Percentiles rank a stretch among this genome's conserved stretches.
phyloP scores from a whole-genome alignment of 1,140 invertebrate species.

The Melanaphis sacchari region DNA sequence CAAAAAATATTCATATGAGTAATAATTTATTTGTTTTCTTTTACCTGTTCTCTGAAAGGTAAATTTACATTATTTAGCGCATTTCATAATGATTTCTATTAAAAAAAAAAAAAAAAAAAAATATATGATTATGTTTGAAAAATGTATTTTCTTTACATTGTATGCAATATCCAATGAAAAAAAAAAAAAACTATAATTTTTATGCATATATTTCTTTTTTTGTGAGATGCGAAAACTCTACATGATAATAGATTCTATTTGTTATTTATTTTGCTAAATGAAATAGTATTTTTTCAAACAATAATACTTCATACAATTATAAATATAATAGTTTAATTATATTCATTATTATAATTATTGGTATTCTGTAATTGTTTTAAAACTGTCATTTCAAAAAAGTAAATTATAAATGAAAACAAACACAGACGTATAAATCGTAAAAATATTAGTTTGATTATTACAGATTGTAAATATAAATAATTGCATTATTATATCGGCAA shows the following conservation, averaged over 20 bases:
- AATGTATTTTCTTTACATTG: neutral
- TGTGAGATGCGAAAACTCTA: neutral
- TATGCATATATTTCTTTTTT: no score
- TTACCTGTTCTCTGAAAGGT: neutral
- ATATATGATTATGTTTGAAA: neutral
- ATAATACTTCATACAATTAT: neutral
- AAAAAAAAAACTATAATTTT: neutral
- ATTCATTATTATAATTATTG: neutral
- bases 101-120: constrained; percentile 6
- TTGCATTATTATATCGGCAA: neutral
- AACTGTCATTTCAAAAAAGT: neutral
- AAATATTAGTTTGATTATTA: neutral
- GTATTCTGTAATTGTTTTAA: neutral
- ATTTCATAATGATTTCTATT: neutral
- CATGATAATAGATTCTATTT: neutral
- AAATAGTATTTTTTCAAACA: neutral
- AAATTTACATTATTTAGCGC: neutral
- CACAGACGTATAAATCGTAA: neutral
- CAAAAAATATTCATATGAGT: neutral
- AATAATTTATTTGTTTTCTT: constrained; percentile 4
- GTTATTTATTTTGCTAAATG: neutral
- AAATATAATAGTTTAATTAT: neutral
- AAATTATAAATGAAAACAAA: neutral
- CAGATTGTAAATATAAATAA: neutral
- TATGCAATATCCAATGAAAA: neutral